Evolutionary conservation across 2,888 invertebrate genomes (phyloP), one percentile per base, ranked within the genome.

Genomic region (Caenorhabditis becei): DNA sequence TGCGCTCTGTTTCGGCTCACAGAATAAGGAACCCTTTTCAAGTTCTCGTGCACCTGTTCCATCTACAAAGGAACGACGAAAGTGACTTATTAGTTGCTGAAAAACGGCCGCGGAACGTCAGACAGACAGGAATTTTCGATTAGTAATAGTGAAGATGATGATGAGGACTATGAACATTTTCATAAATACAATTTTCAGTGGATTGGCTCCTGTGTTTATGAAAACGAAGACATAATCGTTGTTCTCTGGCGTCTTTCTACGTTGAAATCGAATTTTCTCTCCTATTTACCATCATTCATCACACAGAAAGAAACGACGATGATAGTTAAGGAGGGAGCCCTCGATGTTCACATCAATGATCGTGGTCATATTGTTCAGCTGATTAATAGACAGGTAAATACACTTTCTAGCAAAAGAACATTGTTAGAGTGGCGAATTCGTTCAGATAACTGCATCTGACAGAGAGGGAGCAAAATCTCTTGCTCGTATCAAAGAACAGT

Each of bases 201-300:
- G 81, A 85, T 86, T 49, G 89, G 88, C 26, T 87, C 88, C 23
- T 87, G 86, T 51, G 83, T 88, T 26, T 89, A 87, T 62, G 89
- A 89, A 58, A 86, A 85, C 20, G 88, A 89, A 54, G 87, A 89
- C 53, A 84, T 87, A 32, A 70, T 89, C n/a, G 86, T 86, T 14
- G 70, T 89, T 0, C 78, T 89, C 16, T 89, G 89, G 89, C 80
- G 86, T 10, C 74, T 89, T 20, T 77, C 82, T 7, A 85, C 85
- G 0, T 74, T 88, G 16, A 82, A 88, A 63, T 86, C 87, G 16
- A 83, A 72, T 24, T 72, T 88, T 24, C 59, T 69, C 71, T 65
- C 86, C 44, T 89, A 89, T 65, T 81, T 89, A 18, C 89, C 89
- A n/a, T 53, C 81, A 0, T 88, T 89, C 51, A 63, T 88, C 37